A percentile compares a stretch with the other conserved stretches of the same genome.
These are phyloP conservation scores for Caradrina kadenii DNA, from an alignment of 2,888 invertebrate species.

Conservation along the genomic window DNA sequence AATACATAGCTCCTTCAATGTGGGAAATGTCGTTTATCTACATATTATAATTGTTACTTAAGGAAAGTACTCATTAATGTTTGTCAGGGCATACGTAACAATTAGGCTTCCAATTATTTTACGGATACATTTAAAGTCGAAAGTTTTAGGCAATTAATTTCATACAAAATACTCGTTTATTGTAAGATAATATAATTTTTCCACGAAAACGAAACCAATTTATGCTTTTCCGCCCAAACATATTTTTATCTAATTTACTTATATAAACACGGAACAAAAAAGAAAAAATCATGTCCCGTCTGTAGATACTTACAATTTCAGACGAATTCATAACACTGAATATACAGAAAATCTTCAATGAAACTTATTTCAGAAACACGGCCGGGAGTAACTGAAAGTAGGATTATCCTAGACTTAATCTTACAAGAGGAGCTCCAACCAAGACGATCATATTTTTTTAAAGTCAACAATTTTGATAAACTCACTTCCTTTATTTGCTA, in stretches of 20 bases:
- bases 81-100: too few species aligned
- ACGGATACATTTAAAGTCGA: too few species aligned
- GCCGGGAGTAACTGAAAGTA: conserved; percentile 58
- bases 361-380: conserved; percentile 58
- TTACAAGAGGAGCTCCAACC: conserved; percentile 54
- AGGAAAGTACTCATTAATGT: too few species aligned
- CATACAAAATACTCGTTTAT: too few species aligned
- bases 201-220: not conserved
- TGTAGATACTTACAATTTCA: conserved; percentile 3
- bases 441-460: conserved; percentile 56
- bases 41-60: too few species aligned
- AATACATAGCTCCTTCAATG: too few species aligned
- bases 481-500: conserved; percentile 45
- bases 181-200: not conserved
- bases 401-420: conserved; percentile 68
- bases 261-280: not conserved
- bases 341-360: conserved; percentile 45
- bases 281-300: not conserved
- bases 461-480: conserved; percentile 62
- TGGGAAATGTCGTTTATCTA: too few species aligned
- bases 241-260: not conserved
- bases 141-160: too few species aligned
- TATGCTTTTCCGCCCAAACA: not conserved
- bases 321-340: conserved; percentile 21
- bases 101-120: too few species aligned